These are phyloP conservation scores for Neodiprion virginianus DNA, from an alignment of 1,140 invertebrate genomes.

Conservation along the genomic window DNA sequence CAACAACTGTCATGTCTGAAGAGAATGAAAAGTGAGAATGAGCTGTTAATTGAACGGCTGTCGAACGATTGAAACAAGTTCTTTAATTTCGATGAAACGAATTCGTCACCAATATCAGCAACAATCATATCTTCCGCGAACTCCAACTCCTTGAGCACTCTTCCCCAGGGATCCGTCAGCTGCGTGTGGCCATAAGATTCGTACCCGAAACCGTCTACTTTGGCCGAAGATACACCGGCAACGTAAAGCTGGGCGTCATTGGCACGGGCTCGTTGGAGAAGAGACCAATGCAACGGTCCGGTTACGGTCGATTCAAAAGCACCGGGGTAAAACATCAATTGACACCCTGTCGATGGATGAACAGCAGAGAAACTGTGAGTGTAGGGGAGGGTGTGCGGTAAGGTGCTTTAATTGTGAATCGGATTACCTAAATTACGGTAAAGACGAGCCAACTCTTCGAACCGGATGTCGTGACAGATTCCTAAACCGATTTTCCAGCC, in stretches of 20 bases:
- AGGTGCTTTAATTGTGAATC: not conserved
- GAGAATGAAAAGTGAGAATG: no score
- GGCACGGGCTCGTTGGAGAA: slow-evolving; percentile 81
- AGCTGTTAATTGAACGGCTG: no score
- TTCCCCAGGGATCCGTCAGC: slow-evolving; percentile 88
- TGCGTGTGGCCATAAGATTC: slow-evolving; percentile 90
- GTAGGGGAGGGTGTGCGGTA: no score
- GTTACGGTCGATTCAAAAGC: slow-evolving; percentile 94
- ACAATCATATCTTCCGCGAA: slow-evolving; percentile 76
- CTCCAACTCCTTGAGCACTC: slow-evolving; percentile 74
- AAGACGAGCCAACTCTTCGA: slow-evolving; percentile 86
- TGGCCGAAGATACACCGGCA: slow-evolving; percentile 78
- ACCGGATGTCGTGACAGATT: slow-evolving; percentile 95
- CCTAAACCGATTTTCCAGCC: slow-evolving; percentile 86
- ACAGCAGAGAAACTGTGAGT: no score
- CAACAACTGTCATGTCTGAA: no score
- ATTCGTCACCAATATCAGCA: slow-evolving; percentile 72
- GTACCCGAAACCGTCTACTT: slow-evolving; percentile 75
- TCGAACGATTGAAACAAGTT: no score
- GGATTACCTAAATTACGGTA: slow-evolving; percentile 76
- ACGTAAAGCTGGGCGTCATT: slow-evolving; percentile 88
- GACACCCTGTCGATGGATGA: slow-evolving; percentile 69
- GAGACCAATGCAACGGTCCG: slow-evolving; percentile 91
- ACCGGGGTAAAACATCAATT: slow-evolving; percentile 88
- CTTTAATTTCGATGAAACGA: no score